Evolutionary conservation across 2,113 vertebrate genomes (phyloP).

Genomic region (Pluvialis apricaria): DNA sequence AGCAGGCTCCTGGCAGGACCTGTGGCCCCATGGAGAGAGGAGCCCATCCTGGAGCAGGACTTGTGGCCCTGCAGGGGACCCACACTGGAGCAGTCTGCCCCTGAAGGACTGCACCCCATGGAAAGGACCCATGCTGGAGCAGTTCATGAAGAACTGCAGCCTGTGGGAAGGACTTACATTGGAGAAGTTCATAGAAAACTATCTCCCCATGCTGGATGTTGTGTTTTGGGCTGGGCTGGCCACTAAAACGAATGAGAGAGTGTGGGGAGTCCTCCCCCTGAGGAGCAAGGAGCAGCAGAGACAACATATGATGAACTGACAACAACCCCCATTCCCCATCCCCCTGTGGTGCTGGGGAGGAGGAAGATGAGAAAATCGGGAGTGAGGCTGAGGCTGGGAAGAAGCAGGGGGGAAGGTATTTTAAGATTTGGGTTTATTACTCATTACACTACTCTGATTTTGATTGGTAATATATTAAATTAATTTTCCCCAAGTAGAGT

Average conservation of each 20-base stretch:
- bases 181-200: neutral
- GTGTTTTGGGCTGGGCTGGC: too few species aligned
- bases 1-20: neutral
- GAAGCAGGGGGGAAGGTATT: neutral
- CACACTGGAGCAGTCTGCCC: neutral
- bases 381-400: neutral
- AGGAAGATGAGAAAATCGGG: neutral
- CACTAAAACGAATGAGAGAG: too few species aligned
- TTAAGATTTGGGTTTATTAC: neutral
- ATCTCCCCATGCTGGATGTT: neutral
- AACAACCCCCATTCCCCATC: accelerated
- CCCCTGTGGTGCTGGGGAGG: accelerated
- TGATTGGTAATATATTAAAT: neutral
- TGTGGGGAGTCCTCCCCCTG: neutral
- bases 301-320: accelerated
- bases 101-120: neutral
- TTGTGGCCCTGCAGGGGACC: neutral
- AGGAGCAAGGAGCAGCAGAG: neutral
- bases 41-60: neutral
- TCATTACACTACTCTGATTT: neutral
- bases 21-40: neutral
- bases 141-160: neutral
- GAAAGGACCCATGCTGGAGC: neutral
- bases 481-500: neutral
- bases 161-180: neutral